Evolutionary conservation across 2,113 vertebrate species (phyloP).

Genomic region (Sporophila hypoxantha): DNA sequence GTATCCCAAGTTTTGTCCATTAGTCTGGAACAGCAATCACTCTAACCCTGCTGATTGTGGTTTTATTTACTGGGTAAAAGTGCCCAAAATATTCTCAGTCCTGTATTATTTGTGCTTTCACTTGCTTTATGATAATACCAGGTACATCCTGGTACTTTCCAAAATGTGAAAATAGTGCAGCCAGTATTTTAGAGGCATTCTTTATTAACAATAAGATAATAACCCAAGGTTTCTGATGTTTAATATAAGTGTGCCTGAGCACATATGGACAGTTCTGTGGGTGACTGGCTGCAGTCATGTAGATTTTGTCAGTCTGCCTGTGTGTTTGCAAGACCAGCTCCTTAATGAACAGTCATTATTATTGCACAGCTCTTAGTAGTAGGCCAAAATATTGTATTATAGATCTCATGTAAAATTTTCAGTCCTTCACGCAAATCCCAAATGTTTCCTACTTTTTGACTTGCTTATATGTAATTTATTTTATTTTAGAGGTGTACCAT

Average conservation of each 20-base stretch:
- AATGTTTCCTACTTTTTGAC: neutral
- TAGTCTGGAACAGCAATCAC: accelerated
- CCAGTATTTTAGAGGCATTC: neutral
- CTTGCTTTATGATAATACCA: neutral
- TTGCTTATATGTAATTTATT: neutral
- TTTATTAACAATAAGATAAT: neutral
- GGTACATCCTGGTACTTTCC: neutral
- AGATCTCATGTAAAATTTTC: neutral
- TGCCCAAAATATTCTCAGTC: neutral
- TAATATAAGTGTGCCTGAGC: neutral
- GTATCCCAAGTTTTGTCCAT: neutral
- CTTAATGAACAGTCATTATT: neutral
- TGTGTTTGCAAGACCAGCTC: neutral
- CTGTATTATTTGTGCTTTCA: neutral
- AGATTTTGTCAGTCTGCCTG: neutral
- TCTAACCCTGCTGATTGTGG: neutral
- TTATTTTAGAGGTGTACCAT: neutral
- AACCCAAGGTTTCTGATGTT: neutral
- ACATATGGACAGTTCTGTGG: neutral
- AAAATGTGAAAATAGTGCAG: neutral
- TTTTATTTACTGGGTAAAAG: neutral
- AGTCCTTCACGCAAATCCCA: neutral
- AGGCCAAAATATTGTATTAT: neutral
- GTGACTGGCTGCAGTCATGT: neutral
- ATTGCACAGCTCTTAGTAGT: neutral